Evolutionary conservation across 2,888 invertebrate genomes (phyloP), one percentile per base, ranked within the genome.

Genomic region (Eristalinus aeneus): DNA sequence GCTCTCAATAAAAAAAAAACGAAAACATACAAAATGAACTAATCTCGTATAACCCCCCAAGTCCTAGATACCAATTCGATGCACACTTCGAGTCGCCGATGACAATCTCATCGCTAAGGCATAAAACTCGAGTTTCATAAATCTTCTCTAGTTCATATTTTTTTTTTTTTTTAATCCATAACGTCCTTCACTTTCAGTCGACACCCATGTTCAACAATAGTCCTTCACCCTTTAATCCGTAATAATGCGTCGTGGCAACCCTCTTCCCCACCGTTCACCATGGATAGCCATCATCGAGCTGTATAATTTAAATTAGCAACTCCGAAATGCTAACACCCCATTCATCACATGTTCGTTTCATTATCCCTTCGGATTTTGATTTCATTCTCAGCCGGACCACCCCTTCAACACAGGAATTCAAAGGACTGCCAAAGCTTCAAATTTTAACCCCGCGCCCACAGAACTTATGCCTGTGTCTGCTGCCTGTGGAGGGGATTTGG

Each of bases 261-360:
- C 46, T 16, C 46, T n/a, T 16, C 1, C 16, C 46, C 46, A 16
- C 16, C n/a, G 16, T 39, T n/a, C 12, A 46, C 46, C 8, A 46
- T 46, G 23, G 56, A 23, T 27, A 22, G 12, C 69, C 78, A 53
- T 53, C 78, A 53, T 53, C 65, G 36, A 32, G 58, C 20, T 54
- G 65, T 81, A 61, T 67, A 81, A 81, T 81, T 81, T 65, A 75
- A 81, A 81, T 81, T 81, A 76, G 75, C 71, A 81, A 61, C 75
- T 46, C 46, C 60, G 75, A 72, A 76, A 65, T 65, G 63, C 34
- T 60, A n/a, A 71, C 75, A 81, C 69, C 71, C 81, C 53, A 76
- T 80, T 74, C 71, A 65, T 71, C 64, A 71, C 64, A 78, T 78
- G 65, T 73, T 65, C 61, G n/a, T 58, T 67, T 73, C 23, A 56